These are phyloP conservation scores for Amiota mariae DNA, from an alignment of 2,888 invertebrate species.

Conservation along the genomic window DNA sequence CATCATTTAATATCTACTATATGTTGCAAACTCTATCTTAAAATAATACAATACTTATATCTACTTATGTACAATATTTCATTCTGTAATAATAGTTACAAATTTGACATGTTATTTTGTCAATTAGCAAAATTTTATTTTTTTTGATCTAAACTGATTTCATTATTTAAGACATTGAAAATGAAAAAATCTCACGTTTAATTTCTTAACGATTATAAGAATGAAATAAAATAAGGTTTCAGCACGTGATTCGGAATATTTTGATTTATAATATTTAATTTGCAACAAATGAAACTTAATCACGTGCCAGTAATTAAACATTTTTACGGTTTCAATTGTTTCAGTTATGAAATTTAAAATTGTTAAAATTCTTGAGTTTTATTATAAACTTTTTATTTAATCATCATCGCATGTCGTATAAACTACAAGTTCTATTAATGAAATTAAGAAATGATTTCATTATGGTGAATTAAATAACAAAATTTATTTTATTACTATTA, in stretches of 20 bases:
- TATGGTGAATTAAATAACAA: background rate
- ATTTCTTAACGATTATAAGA: background rate
- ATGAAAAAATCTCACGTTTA: conserved; percentile 16
- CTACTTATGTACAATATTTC: too few species aligned
- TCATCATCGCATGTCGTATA: background rate
- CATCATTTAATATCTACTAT: too few species aligned
- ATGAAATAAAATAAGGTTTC: background rate
- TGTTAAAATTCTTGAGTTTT: too few species aligned
- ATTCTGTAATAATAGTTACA: too few species aligned
- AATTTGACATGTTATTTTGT: too few species aligned
- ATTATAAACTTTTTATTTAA: too few species aligned
- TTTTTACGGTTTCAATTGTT: background rate
- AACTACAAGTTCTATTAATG: background rate
- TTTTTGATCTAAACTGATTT: too few species aligned
- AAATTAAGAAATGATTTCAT: conserved; percentile 9
- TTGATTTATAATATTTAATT: background rate
- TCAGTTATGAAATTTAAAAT: too few species aligned
- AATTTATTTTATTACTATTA: background rate
- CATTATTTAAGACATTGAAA: background rate
- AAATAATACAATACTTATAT: too few species aligned
- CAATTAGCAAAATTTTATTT: too few species aligned
- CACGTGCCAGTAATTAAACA: conserved; percentile 21
- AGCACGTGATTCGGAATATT: conserved; percentile 8
- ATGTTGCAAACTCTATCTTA: too few species aligned
- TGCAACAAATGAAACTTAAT: background rate